Conservation (phyloP, 1,140 invertebrate species). For the Carposina sasakii region DNA sequence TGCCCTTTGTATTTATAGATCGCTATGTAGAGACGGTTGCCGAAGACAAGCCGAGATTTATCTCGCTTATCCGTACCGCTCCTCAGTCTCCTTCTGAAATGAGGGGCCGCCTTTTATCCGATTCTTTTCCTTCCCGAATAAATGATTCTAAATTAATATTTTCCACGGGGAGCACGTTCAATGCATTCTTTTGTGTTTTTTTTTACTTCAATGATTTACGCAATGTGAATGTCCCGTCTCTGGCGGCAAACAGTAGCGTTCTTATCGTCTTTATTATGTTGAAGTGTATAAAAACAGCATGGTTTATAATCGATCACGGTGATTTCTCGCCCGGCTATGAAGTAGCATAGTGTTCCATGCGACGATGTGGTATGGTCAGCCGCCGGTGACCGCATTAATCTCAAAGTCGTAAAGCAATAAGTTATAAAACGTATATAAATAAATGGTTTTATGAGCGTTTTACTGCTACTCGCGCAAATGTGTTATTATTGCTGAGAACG, state of each 20-base stretch:
- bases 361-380: no score
- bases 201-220: conserved; percentile 21
- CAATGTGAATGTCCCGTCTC: no score
- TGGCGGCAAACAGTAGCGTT: no score
- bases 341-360: no score
- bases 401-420: conserved; percentile 38
- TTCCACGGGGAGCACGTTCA: conserved; percentile 40
- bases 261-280: no score
- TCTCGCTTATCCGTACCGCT: conserved; percentile 35
- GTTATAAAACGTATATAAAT: conserved; percentile 45
- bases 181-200: conserved; percentile 36
- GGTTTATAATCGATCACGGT: no score
- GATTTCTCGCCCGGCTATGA: no score
- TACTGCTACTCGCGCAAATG: conserved; percentile 33
- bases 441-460: conserved; percentile 34
- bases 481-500: conserved; percentile 22
- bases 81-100: conserved; percentile 36
- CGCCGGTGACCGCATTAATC: conserved; percentile 34
- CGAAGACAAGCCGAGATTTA: conserved; percentile 34
- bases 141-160: conserved; percentile 58
- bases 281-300: no score
- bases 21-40: conserved; percentile 24
- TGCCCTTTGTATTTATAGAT: conserved; percentile 28
- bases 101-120: conserved; percentile 37
- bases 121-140: conserved; percentile 42